These are phyloP conservation scores for Troilus luridus DNA, from an alignment of 2,888 invertebrate genomes.

Conservation along the genomic window DNA sequence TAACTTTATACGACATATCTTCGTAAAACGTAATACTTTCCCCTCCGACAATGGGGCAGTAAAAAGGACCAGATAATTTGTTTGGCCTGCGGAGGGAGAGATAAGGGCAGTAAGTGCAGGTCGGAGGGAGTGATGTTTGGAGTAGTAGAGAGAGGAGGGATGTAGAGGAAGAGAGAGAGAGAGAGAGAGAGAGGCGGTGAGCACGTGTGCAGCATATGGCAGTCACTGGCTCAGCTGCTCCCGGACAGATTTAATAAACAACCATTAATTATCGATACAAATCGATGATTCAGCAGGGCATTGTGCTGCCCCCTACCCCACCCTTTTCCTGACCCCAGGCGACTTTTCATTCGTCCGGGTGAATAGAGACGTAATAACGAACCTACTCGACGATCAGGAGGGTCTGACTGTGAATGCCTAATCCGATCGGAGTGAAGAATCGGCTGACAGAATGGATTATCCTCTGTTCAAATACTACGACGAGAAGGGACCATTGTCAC, in stretches of 20 bases:
- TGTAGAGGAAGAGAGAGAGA: background rate
- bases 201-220: slow-evolving; percentile 22
- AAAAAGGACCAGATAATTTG: slow-evolving; percentile 38
- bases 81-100: slow-evolving; percentile 15
- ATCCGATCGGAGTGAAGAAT: background rate
- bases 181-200: background rate
- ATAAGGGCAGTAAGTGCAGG: slow-evolving; percentile 29
- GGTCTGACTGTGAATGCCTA: slow-evolving; percentile 3
- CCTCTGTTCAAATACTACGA: background rate
- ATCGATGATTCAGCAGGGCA: slow-evolving; percentile 44
- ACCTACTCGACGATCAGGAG: background rate
- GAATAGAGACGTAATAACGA: slow-evolving; percentile 46
- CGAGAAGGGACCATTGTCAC: background rate
- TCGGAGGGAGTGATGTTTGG: slow-evolving; percentile 31
- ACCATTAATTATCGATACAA: slow-evolving; percentile 55
- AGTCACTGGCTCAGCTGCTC: slow-evolving; percentile 23
- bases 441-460: background rate
- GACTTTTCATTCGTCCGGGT: background rate
- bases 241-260: slow-evolving; percentile 41
- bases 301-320: background rate
- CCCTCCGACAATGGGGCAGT: slow-evolving; percentile 12
- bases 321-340: background rate
- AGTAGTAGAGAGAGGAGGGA: no score
- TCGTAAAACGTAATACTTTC: slow-evolving; percentile 8
- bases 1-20: background rate